Base-by-base conservation (phyloP, 2,888 invertebrate species). In the Drosophila anceps region DNA sequence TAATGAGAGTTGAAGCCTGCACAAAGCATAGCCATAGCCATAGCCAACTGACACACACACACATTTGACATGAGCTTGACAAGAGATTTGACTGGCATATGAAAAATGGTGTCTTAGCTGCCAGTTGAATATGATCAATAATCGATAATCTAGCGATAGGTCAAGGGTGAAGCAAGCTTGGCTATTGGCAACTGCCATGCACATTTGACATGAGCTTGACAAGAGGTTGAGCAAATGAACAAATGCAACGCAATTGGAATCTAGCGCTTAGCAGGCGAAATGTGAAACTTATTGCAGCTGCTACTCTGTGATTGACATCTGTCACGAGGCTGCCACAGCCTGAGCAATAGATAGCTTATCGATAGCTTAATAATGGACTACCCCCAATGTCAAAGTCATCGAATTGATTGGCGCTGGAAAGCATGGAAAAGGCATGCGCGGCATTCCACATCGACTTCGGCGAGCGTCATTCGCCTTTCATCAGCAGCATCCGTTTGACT, bases 401-500 rank as follows among this genome's bases (percentile, higher is more conserved):
- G 33, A 5, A 12, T 24, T 51, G 69, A 51, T 69, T 33, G 69
- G 24, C 18, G 48, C 35, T 48, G 43, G 46, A 33, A 31, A 44
- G 35, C 41, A 35, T 33, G 8, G 35, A 43, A 27, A 37, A 46
- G 50, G 50, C 50, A 50, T 50, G 50, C 50, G 18, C 31, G 31
- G 57, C 69, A 58, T 44, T 44, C 68, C 57, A 27, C 7, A 12
- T 0, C 7, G 24, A 29, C n/a, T 27, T 4, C 35, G 18, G 39
- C 35, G 24, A 44, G 33, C 51, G 43, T 31, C 51, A 46, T 20
- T 46, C 44, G 33, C 29, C 37, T 53, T 41, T 73, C 58, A 65
- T 57, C 60, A 62, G 13, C 66, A 57, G 74, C 79, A 79, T 73
- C 35, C 75, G 61, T 65, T 46, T 35, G 57, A 8, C 20, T 58